Evolutionary conservation across 2,797 vertebrate genomes (phyloP).

Genomic region (Alectoris magna): DNA sequence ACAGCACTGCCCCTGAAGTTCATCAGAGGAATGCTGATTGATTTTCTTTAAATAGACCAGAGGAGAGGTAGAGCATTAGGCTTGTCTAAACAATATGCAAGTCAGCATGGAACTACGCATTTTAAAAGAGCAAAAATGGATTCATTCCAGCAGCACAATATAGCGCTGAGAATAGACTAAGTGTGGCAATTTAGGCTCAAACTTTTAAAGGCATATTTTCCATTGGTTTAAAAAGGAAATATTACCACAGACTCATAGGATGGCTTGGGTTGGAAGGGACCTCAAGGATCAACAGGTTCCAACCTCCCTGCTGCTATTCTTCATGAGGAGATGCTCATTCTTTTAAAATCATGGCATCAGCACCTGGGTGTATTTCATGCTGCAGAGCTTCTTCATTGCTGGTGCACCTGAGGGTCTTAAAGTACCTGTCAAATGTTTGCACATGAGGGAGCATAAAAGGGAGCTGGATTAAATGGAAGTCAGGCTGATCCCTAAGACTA

Average conservation of each 20-base stretch:
- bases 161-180: neutral
- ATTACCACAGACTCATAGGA: neutral
- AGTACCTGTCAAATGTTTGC: neutral
- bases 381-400: neutral
- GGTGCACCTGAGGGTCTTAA: neutral
- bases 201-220: conserved; percentile 3
- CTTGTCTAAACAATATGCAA: conserved; percentile 50
- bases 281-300: no score
- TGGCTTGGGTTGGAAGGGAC: no score
- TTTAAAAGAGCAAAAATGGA: conserved; percentile 47
- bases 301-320: neutral
- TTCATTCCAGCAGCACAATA: neutral
- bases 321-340: neutral
- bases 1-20: conserved; percentile 22
- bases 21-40: conserved; percentile 58
- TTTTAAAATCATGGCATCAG: neutral
- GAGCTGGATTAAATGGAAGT: neutral
- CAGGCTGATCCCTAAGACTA: neutral
- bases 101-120: neutral
- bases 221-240: neutral
- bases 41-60: conserved; percentile 61
- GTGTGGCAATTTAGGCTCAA: neutral
- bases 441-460: neutral
- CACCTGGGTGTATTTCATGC: neutral
- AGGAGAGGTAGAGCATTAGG: neutral